Evolutionary conservation across 2,888 invertebrate genomes (phyloP), one percentile per base, ranked within the genome.

Genomic region (Ceriagrion tenellum): DNA sequence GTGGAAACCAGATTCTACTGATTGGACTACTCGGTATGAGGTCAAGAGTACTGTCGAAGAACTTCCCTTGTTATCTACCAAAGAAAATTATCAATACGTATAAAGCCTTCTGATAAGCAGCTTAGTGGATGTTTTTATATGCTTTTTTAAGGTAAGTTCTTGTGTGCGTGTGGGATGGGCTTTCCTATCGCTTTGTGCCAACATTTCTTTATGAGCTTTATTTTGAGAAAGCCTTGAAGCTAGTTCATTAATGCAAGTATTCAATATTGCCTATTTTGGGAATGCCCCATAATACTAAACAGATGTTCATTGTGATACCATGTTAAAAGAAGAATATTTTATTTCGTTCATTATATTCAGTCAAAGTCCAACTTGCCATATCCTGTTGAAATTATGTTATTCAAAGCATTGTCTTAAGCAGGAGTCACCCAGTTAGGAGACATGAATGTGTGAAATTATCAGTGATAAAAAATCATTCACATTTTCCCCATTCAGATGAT

Each of bases 31-130:
- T 23, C 96, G 96, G 30, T 96, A 96, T 95, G 96, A 96, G 55
- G 26, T 98, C 95, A 98, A 98, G 96, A 97, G 97, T 95, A 97
- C 97, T 96, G 97, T 98, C 95, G 98, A 98, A 96, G 98, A 98
- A 96, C 97, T 98, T 96, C 98, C 98, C 95, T 97, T 98, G 96
- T 96, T 98, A 95, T 97, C 97, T 96, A 97, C 97, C 96, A 98
- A 98, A 96, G 98, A 98, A 96, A 98, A 98, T 96, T 98, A 98
- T 97, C 98, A 98, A 97, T 98, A 98, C 96, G 98, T 98, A 96
- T 98, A 98, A 95, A 95, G 95, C 88, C 20, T 55, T 40, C 47
- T 47, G n/a, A 93, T 69, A 93, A 69, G 69, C 26, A 47, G 69
- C n/a, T 59, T 47, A 47, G 30, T 47, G 47, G n/a, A 40, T 16